Conservation (phyloP, 2,113 vertebrate species). For the Cheirogaleus medius region DNA sequence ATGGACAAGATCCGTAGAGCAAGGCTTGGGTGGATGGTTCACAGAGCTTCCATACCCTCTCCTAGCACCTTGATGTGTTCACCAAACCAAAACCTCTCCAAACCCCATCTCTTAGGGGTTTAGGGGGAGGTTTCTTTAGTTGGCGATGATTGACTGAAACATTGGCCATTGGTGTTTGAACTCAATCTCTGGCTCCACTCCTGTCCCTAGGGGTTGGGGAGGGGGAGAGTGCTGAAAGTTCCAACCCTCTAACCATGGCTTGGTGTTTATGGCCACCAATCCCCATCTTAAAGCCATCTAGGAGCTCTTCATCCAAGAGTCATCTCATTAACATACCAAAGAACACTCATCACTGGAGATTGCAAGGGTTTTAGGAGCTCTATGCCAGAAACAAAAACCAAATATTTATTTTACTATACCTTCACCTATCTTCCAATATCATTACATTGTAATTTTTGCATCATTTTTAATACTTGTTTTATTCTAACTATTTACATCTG, state of each 20-base stretch:
- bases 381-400: neutral
- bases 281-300: neutral
- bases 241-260: neutral
- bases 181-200: neutral
- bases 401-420: neutral
- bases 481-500: neutral
- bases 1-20: neutral
- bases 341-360: neutral
- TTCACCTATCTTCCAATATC: neutral
- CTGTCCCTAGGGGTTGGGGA: no score
- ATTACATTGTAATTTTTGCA: neutral
- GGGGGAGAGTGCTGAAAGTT: neutral
- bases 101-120: neutral
- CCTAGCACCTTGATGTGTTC: neutral
- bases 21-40: neutral
- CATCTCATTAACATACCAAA: neutral
- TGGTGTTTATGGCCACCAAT: neutral
- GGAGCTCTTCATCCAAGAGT: neutral
- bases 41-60: neutral
- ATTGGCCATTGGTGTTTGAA: neutral
- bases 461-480: neutral
- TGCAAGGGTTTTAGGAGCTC: neutral
- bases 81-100: neutral
- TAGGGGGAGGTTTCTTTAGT: neutral
- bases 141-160: neutral